These are phyloP conservation scores for Orussus abietinus DNA, from an alignment of 1,140 invertebrate genomes.

Conservation along the genomic window DNA sequence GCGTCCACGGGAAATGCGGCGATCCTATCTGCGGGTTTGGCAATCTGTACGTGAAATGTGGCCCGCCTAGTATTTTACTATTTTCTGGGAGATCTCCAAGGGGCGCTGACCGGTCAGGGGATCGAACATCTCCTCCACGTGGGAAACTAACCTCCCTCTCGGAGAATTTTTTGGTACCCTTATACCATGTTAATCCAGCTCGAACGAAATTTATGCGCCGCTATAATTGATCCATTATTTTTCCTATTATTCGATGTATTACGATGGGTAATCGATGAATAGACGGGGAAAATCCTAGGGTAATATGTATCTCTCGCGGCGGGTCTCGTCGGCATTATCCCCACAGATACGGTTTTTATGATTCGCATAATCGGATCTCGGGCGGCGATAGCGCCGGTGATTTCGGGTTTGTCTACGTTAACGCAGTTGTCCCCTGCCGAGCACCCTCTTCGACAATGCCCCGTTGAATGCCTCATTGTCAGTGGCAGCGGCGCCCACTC, in stretches of 20 bases:
- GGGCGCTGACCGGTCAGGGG: too few relatives aligned
- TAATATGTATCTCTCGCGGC: too few relatives aligned
- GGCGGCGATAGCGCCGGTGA: slow-evolving; percentile 41
- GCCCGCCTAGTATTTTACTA: slow-evolving; percentile 30
- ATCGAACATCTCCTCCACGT: too few relatives aligned
- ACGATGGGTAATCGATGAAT: too few relatives aligned
- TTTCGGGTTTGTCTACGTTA: slow-evolving; percentile 51
- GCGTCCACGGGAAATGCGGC: slow-evolving; percentile 54
- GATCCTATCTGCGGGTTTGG: slow-evolving; percentile 40
- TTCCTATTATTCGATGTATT: too few relatives aligned
- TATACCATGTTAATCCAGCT: too few relatives aligned
- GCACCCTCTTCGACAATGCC: slow-evolving; percentile 37
- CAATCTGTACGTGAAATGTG: slow-evolving; percentile 32
- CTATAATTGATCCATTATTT: too few relatives aligned
- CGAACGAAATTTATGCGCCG: too few relatives aligned
- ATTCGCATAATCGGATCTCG: slow-evolving; percentile 46
- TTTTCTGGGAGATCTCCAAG: slow-evolving; percentile 1
- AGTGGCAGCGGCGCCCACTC: slow-evolving; percentile 39
- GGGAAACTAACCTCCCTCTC: too few relatives aligned
- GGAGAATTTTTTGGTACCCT: too few relatives aligned
- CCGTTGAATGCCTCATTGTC: slow-evolving; percentile 46
- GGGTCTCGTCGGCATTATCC: too few relatives aligned
- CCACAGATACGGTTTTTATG: slow-evolving; percentile 36
- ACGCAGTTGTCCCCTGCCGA: slow-evolving; percentile 45
- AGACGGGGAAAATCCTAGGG: too few relatives aligned